Conservation (phyloP, 2,113 vertebrate genomes). For the Equus quagga region DNA sequence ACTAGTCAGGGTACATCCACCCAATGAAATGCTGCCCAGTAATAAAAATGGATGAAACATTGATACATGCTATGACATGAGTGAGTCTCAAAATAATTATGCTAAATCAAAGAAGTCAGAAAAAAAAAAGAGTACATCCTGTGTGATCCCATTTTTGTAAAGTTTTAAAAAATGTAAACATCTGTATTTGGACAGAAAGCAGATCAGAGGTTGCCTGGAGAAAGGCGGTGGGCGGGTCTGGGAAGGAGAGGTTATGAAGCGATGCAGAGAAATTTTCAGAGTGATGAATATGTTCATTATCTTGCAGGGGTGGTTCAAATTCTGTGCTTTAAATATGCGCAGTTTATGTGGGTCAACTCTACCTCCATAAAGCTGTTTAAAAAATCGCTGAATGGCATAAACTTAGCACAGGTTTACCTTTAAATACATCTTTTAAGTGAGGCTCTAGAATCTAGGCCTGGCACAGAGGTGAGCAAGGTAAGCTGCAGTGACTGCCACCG, state of each 20-base stretch:
- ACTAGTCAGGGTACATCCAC: background rate
- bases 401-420: background rate
- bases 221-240: background rate
- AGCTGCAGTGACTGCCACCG: rapidly evolving
- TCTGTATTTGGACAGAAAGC: background rate
- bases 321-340: background rate
- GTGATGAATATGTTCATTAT: background rate
- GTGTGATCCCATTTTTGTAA: background rate
- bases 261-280: background rate
- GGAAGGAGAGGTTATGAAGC: background rate
- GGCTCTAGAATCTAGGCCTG: background rate
- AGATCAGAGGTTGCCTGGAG: background rate
- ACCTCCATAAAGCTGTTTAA: background rate
- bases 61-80: background rate
- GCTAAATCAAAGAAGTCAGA: background rate
- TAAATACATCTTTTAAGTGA: background rate
- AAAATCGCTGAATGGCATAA: background rate
- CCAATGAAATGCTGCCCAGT: no score
- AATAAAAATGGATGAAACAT: background rate
- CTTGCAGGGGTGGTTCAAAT: background rate
- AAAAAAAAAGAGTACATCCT: background rate
- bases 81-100: background rate
- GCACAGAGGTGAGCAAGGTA: background rate
- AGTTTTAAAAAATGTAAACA: background rate
- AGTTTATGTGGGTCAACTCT: background rate